phyloP scores from a whole-genome alignment of 2,797 vertebrate species.

The Protosalanx chinensis region DNA sequence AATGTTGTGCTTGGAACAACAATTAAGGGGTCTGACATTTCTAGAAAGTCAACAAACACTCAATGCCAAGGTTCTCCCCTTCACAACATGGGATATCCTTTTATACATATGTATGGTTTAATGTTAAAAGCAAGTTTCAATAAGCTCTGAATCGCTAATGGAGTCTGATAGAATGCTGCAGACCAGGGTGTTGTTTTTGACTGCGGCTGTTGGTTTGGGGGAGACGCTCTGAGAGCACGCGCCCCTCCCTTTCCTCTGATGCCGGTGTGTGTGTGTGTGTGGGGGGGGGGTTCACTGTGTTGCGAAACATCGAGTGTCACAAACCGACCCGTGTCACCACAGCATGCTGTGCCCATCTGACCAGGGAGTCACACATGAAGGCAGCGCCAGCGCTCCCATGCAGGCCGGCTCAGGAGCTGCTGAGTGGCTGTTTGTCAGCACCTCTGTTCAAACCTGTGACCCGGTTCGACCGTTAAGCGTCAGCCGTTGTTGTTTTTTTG shows the following conservation, averaged over 20 bases:
- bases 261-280: too few species aligned
- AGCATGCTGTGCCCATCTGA: not conserved
- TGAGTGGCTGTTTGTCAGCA: not conserved
- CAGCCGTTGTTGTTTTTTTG: conserved; percentile 44
- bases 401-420: too few species aligned
- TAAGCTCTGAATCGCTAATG: too few species aligned
- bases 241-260: not conserved
- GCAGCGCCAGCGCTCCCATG: too few species aligned
- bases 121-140: too few species aligned
- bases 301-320: not conserved
- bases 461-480: conserved; percentile 60
- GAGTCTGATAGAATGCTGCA: too few species aligned
- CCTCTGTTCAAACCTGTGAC: conserved; percentile 13
- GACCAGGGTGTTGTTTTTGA: not conserved
- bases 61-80: too few species aligned
- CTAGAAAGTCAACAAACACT: not conserved
- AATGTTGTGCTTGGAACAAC: not conserved
- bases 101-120: too few species aligned
- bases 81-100: too few species aligned
- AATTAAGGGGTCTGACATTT: not conserved
- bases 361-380: too few species aligned
- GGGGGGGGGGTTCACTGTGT: not conserved
- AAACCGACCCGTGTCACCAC: conserved; percentile 10
- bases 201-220: not conserved
- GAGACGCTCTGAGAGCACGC: not conserved